Evolutionary conservation across 92 coral and sea anemone species (phyloP).

Genomic region (Epizoanthus illoricatus): DNA sequence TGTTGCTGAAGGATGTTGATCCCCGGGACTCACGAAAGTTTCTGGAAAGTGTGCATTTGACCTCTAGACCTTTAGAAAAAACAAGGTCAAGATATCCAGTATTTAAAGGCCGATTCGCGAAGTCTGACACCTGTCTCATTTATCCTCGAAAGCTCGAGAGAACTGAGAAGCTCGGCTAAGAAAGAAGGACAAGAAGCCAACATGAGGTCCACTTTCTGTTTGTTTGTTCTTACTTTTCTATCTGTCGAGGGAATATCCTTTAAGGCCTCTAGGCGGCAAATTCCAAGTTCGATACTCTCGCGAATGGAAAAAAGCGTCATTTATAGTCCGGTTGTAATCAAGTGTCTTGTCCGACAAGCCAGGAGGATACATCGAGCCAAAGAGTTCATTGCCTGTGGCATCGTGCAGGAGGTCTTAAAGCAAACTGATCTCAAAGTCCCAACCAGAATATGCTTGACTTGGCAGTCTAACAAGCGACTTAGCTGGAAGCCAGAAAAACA

Average conservation of each 20-base stretch:
- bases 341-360: conserved; percentile 25
- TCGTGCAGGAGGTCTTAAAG: conserved; percentile 20
- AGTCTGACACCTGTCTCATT: conserved; percentile 4
- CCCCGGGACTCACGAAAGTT: too few relatives aligned
- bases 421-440: conserved; percentile 3
- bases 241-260: not conserved
- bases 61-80: conserved; percentile 13
- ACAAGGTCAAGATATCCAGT: conserved; percentile 9
- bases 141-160: not conserved
- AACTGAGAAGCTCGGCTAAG: not conserved
- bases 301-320: conserved; percentile 28
- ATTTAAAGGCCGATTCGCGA: conserved; percentile 1
- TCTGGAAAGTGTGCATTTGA: not conserved
- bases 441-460: conserved; percentile 21
- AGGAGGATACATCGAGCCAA: conserved; percentile 18
- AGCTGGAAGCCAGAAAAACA: conserved; percentile 38
- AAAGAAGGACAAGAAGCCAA: not conserved
- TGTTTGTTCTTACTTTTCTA: not conserved
- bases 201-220: conserved; percentile 7
- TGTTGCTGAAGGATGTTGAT: too few relatives aligned
- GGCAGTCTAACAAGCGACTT: conserved; percentile 26
- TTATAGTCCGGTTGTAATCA: conserved; percentile 22
- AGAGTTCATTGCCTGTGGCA: conserved; percentile 32
- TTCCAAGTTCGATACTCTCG: conserved; percentile 12
- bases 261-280: conserved; percentile 13